Evolutionary conservation across 2,113 vertebrate genomes (phyloP), one percentile per base, ranked within the genome.

Genomic region (Epinephelus moara): DNA sequence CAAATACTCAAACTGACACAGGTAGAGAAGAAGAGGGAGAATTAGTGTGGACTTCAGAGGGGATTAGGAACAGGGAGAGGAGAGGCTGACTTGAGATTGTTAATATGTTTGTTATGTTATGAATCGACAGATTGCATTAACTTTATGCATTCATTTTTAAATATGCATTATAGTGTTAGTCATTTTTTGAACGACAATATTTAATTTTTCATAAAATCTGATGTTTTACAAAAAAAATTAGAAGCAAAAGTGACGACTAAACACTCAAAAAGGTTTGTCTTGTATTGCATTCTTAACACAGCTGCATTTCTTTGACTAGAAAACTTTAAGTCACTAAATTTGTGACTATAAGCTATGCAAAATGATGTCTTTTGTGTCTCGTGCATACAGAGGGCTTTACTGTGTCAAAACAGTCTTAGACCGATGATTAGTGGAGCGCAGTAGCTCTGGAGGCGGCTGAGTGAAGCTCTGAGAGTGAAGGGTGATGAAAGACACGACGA

Each of bases 401-500:
- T 33, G 33, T 69, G 75, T 62, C 75, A 73, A 60, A 78, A 75
- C 68, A 67, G 1, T 6, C 10, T 74, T 19, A 23, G 56, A 30
- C 10, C 4, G 6, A 0, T 12, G 49, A 56, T 60, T 37, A 18
- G 57, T 71, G 66, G 12, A 42, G 25, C 11, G 2, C 23, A 52
- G 87, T 23, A 73, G 80, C 68, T 11, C 21, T 59, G 72, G 47
- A 70, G 74, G 59, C 25, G 9, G 62, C 70, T 4, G 49, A 69
- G 78, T 25, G 81, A 85, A 52, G 50, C 52, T 47, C 4, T 56
- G 71, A 61, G 76, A 76, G 73, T 49, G 67, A 75, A 55, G 42
- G 14, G 70, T 17, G 73, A 78, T 85, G 85, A 86, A 60, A 85
- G 82, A 88, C 75, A 17, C 40, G 63, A 70, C 67, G 14, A 80